Percentiles rank a stretch among this genome's conserved stretches.
phyloP scores from a whole-genome alignment of 2,797 vertebrate genomes.

The Aselliscus stoliczkanus region DNA sequence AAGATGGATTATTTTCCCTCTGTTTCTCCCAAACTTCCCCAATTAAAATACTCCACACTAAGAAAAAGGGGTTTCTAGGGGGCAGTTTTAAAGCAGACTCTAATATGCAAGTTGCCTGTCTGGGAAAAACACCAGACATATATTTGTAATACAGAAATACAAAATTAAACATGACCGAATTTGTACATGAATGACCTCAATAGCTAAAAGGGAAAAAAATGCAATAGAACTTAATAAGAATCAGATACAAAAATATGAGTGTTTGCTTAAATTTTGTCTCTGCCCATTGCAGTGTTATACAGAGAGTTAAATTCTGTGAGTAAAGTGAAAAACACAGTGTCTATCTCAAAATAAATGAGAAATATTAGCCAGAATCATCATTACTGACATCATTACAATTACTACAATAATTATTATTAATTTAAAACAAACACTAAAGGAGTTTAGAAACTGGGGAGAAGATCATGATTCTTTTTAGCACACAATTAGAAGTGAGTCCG shows the following conservation, averaged over 20 bases:
- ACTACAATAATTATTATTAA: background rate
- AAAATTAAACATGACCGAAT: background rate
- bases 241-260: background rate
- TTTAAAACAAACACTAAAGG: background rate
- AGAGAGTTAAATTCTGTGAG: background rate
- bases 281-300: background rate
- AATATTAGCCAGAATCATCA: background rate
- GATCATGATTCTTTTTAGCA: background rate
- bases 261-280: background rate
- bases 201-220: background rate
- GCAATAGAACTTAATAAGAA: background rate
- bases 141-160: background rate
- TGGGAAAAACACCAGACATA: background rate
- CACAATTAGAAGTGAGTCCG: background rate
- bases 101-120: background rate
- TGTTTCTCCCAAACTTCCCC: background rate
- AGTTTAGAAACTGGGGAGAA: background rate
- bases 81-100: background rate
- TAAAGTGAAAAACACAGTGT: background rate
- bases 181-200: background rate
- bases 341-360: background rate
- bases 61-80: background rate
- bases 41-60: background rate
- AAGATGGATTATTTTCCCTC: too few relatives aligned
- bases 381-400: background rate